These are phyloP conservation scores for Caenorhabditis sulstoni DNA, from an alignment of 2,888 invertebrate genomes.

Conservation along the genomic window DNA sequence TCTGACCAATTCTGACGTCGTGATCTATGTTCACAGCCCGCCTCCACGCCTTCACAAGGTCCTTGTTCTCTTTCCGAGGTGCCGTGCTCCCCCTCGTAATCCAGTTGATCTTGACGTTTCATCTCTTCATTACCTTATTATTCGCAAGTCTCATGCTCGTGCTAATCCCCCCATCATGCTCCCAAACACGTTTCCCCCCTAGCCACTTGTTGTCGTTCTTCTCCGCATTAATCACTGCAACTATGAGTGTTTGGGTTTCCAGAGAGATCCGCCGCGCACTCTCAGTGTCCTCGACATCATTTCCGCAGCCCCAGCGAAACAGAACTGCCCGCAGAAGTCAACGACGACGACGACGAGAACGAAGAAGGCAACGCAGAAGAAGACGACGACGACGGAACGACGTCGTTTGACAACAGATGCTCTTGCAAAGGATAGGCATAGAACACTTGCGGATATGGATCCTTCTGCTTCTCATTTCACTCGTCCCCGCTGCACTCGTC, in stretches of 20 bases:
- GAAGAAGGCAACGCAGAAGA: no score
- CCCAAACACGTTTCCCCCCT: slow-evolving; percentile 20
- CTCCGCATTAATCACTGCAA: slow-evolving; percentile 18
- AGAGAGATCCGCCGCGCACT: slow-evolving; percentile 17
- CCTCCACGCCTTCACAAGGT: not conserved
- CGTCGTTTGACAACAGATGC: slow-evolving; percentile 60
- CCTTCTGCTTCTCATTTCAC: slow-evolving; percentile 49
- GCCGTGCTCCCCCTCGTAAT: slow-evolving; percentile 12
- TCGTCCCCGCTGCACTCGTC: slow-evolving; percentile 47
- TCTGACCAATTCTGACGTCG: slow-evolving; percentile 54
- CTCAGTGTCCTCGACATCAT: slow-evolving; percentile 29
- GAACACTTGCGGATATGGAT: slow-evolving; percentile 63
- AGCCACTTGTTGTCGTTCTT: slow-evolving; percentile 21
- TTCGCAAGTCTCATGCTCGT: slow-evolving; percentile 16
- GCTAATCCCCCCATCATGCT: slow-evolving; percentile 11
- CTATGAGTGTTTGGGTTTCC: slow-evolving; percentile 11
- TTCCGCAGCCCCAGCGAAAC: slow-evolving; percentile 16
- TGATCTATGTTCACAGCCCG: slow-evolving; percentile 39
- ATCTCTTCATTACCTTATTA: slow-evolving; percentile 15
- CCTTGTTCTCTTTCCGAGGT: not conserved
- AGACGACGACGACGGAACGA: slow-evolving; percentile 46
- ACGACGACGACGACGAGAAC: slow-evolving; percentile 40
- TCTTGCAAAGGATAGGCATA: slow-evolving; percentile 65
- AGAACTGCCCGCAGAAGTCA: slow-evolving; percentile 34
- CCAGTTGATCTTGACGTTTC: slow-evolving; percentile 27